Base-by-base conservation (phyloP, 2,113 vertebrate species). In the Bos javanicus region DNA sequence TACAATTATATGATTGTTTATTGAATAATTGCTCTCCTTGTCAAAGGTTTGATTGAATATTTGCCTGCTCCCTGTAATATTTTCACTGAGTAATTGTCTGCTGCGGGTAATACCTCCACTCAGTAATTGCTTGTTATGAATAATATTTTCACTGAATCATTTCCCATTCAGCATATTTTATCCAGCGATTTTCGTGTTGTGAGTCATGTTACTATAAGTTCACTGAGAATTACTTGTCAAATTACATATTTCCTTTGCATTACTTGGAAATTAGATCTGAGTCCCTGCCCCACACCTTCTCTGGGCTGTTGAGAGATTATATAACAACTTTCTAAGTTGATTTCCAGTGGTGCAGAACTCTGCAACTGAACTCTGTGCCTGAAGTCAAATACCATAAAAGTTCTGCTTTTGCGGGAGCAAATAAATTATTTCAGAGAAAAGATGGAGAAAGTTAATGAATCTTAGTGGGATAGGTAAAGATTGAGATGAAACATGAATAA, bases 71-170 rank as follows among this genome's bases (percentile, higher is more conserved):
- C 96, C 87, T 98, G 96, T 98, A 98, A 98, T 97, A 98, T 98
- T 99, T 98, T 98, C 97, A 98, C 98, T 98, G 98, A 98, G 98
- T 98, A 99, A 98, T 98, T 99, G 97, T 98, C 96, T 99, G 97
- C 97, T 98, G 84, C 96, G 67, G 97, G 98, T 99, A 98, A 98
- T 99, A 98, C 98, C 98, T 98, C 98, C 98, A 98, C 97, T 98
- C 98, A 95, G 98, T 98, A 99, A 99, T 99, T 99, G 98, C 98
- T 98, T 99, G 90, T 98, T 98, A 97, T 98, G 97, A 98, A 98
- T 99, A 99, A 99, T 98, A 98, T 98, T 99, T 98, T 98, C 98
- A 98, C 98, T 98, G 98, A 99, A 98, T 99, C 98, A 98, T 98
- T 98, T 98, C 91, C 98, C 93, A 98, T 98, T 99, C 98, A 99